Evolutionary conservation across 2,113 vertebrate genomes (phyloP).

Genomic region (Brachirus orientalis): DNA sequence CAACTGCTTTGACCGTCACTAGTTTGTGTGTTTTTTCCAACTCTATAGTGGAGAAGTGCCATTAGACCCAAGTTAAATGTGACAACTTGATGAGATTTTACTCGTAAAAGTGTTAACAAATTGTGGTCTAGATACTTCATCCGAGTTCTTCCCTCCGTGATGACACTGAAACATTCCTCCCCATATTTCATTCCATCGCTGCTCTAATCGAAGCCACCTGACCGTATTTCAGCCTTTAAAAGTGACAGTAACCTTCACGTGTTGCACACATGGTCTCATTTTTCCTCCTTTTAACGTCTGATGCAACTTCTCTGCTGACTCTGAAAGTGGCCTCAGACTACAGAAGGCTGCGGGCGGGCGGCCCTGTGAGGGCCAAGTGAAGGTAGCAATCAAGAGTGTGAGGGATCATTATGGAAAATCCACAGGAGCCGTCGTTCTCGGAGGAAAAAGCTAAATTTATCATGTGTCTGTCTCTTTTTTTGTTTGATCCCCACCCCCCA

Average conservation of each 20-base stretch:
- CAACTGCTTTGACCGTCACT: no score
- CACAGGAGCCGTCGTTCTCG: conserved; percentile 61
- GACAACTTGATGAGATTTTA: no score
- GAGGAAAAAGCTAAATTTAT: conserved; percentile 65
- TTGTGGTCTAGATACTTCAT: no score
- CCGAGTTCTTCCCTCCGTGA: no score
- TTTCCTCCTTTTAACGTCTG: conserved; percentile 36
- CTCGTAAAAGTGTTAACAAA: no score
- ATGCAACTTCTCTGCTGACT: conserved; percentile 60
- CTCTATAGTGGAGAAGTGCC: no score
- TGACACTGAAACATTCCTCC: no score
- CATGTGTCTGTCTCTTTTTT: conserved; percentile 19
- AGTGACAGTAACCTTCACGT: conserved; percentile 16
- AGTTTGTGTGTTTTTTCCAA: no score
- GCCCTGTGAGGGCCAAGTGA: conserved; percentile 32
- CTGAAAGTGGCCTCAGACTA: conserved; percentile 31
- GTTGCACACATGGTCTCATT: conserved; percentile 31
- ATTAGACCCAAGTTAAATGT: no score
- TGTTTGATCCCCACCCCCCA: conserved; percentile 10
- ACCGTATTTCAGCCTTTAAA: neutral
- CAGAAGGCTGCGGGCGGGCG: conserved; percentile 5
- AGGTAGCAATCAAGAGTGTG: conserved; percentile 72
- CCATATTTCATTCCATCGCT: no score
- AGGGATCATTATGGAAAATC: conserved; percentile 71
- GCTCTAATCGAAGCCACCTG: neutral